Evolutionary conservation across 2,113 vertebrate genomes (phyloP), one percentile per base, ranked within the genome.

Genomic region (Lophura nycthemera): DNA sequence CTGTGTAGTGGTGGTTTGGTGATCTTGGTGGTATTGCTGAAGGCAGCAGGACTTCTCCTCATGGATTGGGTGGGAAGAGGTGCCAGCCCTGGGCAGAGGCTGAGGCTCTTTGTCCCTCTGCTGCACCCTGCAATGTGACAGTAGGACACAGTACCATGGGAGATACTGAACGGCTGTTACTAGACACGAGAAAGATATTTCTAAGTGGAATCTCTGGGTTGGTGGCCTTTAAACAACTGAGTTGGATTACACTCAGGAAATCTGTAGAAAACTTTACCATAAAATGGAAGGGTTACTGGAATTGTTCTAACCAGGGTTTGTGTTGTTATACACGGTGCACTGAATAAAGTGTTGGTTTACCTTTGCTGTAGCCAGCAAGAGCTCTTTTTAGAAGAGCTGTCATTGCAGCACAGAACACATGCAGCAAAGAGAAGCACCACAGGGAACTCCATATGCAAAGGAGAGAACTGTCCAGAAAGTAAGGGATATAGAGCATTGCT

Each of bases 171-270:
- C 0, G 1, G 54, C 74, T 45, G 17, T 54, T 81, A 65, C 59
- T 47, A 82, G 54, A 22, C 10, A 11, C 2, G 15, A 71, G 63
- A 43, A 65, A 34, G 16, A 14, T 2, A 7, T 30, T 86, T 69
- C 27, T 56, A n/a, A 45, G 17, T 20, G 63, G 57, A 7, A 0
- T 77, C 38, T 86, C 88, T n/a, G 47, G 22, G 61, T 6, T 71
- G 45, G 30, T 73, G 60, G 24, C 69, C n/a, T 89, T 81, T 57
- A 71, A 83, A 72, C 64, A n/a, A 54, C 57, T 8, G 12, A 54
- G 6, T 52, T 5, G 0, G 30, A 38, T 70, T 6, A 16, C 52
- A 19, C 32, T 72, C 1, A 0, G 30, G 45, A 78, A 65, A 61
- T 56, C 86, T 74, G 48, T 67, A 57, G 76, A 59, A 86, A 90